phyloP scores from a whole-genome alignment of 2,888 invertebrate species.

The Euplexia lucipara region DNA sequence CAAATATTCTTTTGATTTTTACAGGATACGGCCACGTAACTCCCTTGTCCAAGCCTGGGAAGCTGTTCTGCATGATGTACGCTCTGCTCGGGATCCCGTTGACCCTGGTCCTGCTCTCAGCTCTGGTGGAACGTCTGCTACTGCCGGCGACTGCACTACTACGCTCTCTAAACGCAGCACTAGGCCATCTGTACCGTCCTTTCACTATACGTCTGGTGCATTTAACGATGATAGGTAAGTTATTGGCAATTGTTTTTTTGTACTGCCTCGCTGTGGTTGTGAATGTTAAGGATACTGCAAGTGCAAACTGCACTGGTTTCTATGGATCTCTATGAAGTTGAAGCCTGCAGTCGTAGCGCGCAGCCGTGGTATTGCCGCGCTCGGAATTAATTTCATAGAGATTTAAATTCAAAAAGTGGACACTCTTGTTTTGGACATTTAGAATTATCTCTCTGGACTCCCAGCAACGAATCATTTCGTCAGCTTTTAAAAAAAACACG shows the following conservation, averaged over 20 bases:
- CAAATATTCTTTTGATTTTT: slow-evolving; percentile 33
- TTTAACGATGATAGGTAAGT: slow-evolving; percentile 92
- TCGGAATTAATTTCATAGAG: no score
- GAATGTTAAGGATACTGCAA: no score
- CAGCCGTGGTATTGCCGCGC: no score
- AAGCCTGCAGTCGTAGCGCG: no score
- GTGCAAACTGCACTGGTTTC: no score
- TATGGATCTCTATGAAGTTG: no score
- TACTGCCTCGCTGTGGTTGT: no score
- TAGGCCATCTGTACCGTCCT: slow-evolving; percentile 94
- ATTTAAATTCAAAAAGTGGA: no score
- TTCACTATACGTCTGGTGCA: slow-evolving; percentile 95
- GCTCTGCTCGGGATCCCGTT: slow-evolving; percentile 96
- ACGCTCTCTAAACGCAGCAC: slow-evolving; percentile 92
- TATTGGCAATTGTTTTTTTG: slow-evolving; percentile 8
- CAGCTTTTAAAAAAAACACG: no score
- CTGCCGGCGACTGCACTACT: slow-evolving; percentile 94
- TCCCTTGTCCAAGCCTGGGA: slow-evolving; percentile 96
- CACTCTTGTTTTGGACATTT: no score
- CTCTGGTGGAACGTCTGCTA: slow-evolving; percentile 95
- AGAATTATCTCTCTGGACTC: no score
- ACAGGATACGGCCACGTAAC: slow-evolving; percentile 97
- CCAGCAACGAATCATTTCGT: no score
- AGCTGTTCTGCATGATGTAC: slow-evolving; percentile 97
- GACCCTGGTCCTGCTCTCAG: slow-evolving; percentile 95